These are phyloP conservation scores for Rhinopithecus roxellana DNA, from an alignment of 2,113 vertebrate species.

Conservation along the genomic window DNA sequence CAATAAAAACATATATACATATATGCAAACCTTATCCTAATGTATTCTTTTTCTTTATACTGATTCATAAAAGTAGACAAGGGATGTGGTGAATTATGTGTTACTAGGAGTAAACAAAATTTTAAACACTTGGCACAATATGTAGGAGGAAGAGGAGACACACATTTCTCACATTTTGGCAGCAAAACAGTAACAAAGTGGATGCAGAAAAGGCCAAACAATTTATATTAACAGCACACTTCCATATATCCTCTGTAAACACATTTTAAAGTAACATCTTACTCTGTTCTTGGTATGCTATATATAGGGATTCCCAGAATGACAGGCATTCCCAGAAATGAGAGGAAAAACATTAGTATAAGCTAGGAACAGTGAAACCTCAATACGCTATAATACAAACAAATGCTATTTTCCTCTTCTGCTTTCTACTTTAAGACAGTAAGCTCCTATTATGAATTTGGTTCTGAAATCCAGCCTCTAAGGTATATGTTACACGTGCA, in stretches of 20 bases:
- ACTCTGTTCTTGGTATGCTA: background rate
- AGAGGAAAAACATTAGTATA: constrained; percentile 4
- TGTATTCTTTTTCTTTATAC: constrained; percentile 35
- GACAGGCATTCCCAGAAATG: background rate
- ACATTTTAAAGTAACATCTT: constrained; percentile 27
- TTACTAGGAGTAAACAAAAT: background rate
- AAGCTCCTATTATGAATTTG: background rate
- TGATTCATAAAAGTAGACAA: constrained; percentile 19
- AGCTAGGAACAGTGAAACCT: background rate
- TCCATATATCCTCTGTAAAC: constrained; percentile 31
- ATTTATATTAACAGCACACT: constrained; percentile 21
- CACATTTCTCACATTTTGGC: constrained; percentile 11
- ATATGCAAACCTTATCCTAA: constrained; percentile 52
- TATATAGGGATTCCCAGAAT: constrained; percentile 25
- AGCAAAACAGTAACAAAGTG: constrained; percentile 16
- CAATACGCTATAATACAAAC: background rate
- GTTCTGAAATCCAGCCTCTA: constrained; percentile 22
- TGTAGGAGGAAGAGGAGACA: constrained; percentile 23
- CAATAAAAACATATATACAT: constrained; percentile 17
- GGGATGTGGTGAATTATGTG: background rate
- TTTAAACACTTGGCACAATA: constrained; percentile 38
- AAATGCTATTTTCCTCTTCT: background rate
- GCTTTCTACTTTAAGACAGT: background rate
- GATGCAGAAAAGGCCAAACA: background rate
- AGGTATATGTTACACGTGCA: background rate